Evolutionary conservation across 1,140 invertebrate species (phyloP).

Genomic region (Nymphalis io): DNA sequence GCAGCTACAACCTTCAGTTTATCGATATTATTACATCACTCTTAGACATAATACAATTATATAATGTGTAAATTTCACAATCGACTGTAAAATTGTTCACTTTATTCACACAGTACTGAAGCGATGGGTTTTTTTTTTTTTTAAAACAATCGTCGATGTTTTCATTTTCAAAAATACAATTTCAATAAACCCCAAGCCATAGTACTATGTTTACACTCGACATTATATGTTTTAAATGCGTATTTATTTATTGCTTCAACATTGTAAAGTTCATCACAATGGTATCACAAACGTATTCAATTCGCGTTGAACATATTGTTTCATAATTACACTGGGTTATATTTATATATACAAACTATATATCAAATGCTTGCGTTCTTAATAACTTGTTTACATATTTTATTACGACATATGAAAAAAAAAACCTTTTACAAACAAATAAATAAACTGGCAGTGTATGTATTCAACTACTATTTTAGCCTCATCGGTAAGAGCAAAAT

Average conservation of each 20-base stretch:
- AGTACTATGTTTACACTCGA: constrained; percentile 3
- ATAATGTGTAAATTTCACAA: neutral
- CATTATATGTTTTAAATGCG: neutral
- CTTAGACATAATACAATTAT: neutral
- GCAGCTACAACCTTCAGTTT: constrained; percentile 22
- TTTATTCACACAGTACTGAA: constrained; percentile 1
- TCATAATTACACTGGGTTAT: neutral
- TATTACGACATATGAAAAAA: neutral
- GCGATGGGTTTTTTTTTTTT: neutral
- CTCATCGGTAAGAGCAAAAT: neutral
- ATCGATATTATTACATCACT: neutral
- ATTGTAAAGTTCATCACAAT: neutral
- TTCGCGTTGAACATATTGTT: no score
- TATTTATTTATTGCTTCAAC: constrained; percentile 3
- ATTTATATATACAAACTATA: constrained; percentile 4
- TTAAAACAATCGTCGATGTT: no score
- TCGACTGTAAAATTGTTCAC: neutral
- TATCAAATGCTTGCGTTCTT: neutral
- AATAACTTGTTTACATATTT: neutral
- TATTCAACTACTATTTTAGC: neutral
- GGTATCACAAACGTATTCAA: no score
- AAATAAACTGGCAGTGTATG: neutral
- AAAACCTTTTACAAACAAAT: neutral
- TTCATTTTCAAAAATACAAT: neutral
- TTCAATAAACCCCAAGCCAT: neutral